These are phyloP conservation scores for Apotomis capreana DNA, from an alignment of 2,888 invertebrate genomes.

Conservation along the genomic window DNA sequence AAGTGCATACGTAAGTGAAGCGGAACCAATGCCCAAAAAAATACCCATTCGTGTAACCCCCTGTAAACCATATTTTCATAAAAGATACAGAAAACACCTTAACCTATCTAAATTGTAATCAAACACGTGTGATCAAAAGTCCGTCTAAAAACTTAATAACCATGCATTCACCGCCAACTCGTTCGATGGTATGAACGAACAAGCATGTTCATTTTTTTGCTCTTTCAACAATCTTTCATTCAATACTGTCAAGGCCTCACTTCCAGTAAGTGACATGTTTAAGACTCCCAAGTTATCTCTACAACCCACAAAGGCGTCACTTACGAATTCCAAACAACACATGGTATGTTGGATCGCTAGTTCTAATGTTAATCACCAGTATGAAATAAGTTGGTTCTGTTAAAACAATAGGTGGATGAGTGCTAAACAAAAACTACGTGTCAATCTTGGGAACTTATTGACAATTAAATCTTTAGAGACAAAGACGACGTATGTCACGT, in stretches of 20 bases:
- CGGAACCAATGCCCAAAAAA: too few relatives aligned
- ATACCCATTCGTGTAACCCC: too few relatives aligned
- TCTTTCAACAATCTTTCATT: slow-evolving; percentile 37
- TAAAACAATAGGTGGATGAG: slow-evolving; percentile 32
- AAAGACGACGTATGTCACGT: slow-evolving; percentile 11
- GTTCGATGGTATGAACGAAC: slow-evolving; percentile 28
- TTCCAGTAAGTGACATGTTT: slow-evolving; percentile 22
- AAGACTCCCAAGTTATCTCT: slow-evolving; percentile 28
- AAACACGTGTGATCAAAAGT: slow-evolving; percentile 22
- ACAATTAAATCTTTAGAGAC: slow-evolving; percentile 16
- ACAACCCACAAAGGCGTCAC: background rate
- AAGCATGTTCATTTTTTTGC: slow-evolving; percentile 36
- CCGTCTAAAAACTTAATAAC: slow-evolving; percentile 22
- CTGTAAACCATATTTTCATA: too few relatives aligned
- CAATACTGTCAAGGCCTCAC: slow-evolving; percentile 36
- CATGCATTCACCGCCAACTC: slow-evolving; percentile 29
- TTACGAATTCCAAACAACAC: background rate
- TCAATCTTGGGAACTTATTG: slow-evolving; percentile 31
- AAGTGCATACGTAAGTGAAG: too few relatives aligned
- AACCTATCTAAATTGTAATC: background rate
- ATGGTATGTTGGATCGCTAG: slow-evolving; percentile 15
- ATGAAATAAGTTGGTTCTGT: slow-evolving; percentile 23
- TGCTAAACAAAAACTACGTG: slow-evolving; percentile 24
- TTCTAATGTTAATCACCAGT: slow-evolving; percentile 12
- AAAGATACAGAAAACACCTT: background rate